Conservation (phyloP, 1,140 invertebrate species). For the Tetranychus cinnabarinus region DNA sequence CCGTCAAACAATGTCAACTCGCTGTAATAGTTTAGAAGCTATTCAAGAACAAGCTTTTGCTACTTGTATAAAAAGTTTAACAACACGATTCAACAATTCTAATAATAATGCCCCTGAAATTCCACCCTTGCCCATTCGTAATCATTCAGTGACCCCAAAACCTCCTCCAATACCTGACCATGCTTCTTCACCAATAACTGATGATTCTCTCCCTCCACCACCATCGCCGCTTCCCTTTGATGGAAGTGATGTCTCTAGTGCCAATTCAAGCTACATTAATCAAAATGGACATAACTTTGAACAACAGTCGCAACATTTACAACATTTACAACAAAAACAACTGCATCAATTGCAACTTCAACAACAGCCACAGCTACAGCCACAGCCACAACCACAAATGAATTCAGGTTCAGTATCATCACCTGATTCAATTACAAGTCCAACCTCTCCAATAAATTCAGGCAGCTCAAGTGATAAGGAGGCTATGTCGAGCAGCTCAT, state of each 20-base stretch:
- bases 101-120: slow-evolving; percentile 3
- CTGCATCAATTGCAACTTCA: background rate
- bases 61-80: slow-evolving; percentile 24
- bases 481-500: slow-evolving; percentile 3
- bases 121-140: background rate
- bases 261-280: background rate
- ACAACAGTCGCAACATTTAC: background rate
- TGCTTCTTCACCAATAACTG: slow-evolving; percentile 20
- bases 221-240: slow-evolving; percentile 12
- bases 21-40: background rate
- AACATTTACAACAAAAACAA: background rate
- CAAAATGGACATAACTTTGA: background rate
- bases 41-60: slow-evolving; percentile 21
- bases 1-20: background rate
- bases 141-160: background rate
- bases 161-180: slow-evolving; percentile 10
- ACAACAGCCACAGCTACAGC: background rate
- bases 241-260: too few species aligned
- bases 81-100: slow-evolving; percentile 20
- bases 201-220: slow-evolving; percentile 20
- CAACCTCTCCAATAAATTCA: background rate
- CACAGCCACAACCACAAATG: background rate
- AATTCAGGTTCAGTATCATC: background rate
- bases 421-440: background rate
- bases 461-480: background rate